Percentiles rank a stretch among this genome's conserved stretches.
phyloP scores from a whole-genome alignment of 2,797 vertebrate genomes.

The Channa striata region DNA sequence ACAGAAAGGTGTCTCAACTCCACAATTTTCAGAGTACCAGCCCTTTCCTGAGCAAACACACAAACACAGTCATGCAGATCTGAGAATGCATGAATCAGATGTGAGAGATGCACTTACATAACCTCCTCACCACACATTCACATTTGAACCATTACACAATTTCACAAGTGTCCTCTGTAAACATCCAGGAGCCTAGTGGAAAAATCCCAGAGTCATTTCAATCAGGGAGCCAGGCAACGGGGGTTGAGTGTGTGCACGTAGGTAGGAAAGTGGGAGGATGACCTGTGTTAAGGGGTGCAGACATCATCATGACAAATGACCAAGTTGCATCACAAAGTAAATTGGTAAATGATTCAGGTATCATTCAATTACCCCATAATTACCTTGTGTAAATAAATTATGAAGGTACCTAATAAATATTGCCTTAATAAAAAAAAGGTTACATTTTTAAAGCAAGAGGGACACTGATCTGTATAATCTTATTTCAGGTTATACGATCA shows the following conservation, averaged over 20 bases:
- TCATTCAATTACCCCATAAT: conserved; percentile 7
- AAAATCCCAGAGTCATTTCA: conserved; percentile 45
- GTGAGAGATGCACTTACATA: conserved; percentile 69
- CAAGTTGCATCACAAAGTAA: not conserved
- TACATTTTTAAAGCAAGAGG: conserved; percentile 10
- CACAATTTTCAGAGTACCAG: conserved; percentile 48
- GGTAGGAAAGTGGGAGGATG: conserved; percentile 35
- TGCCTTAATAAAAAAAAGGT: not conserved
- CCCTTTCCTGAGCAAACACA: conserved; percentile 57
- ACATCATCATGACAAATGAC: conserved; percentile 4
- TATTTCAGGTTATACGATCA: conserved; percentile 6
- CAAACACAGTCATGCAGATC: conserved; percentile 61
- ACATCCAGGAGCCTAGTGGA: conserved; percentile 47
- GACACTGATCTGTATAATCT: not conserved
- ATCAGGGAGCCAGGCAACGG: conserved; percentile 23
- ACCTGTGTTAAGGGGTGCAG: conserved; percentile 23
- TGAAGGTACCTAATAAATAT: not conserved
- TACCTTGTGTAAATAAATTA: not conserved
- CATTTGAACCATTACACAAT: conserved; percentile 72
- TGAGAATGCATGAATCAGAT: conserved; percentile 75
- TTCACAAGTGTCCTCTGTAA: conserved; percentile 65
- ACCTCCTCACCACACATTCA: conserved; percentile 68
- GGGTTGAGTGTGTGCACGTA: conserved; percentile 12
- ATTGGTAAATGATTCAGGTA: not conserved
- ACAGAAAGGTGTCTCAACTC: conserved; percentile 64